These are phyloP conservation scores for Meandrusa payeni DNA, from an alignment of 2,888 invertebrate species.

Conservation along the genomic window DNA sequence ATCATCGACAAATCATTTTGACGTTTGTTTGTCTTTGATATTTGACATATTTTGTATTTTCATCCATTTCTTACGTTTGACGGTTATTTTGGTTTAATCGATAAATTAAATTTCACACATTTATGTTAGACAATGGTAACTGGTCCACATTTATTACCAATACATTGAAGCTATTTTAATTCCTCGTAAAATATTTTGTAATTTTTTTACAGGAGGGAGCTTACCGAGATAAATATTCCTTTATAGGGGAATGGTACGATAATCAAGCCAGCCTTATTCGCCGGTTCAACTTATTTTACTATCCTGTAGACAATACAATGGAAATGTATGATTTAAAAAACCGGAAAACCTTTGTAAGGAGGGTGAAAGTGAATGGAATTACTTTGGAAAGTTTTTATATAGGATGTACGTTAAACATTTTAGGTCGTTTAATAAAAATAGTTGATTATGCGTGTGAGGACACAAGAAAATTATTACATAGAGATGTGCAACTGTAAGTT, in stretches of 20 bases:
- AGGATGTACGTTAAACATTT: constrained; percentile 86
- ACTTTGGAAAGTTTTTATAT: constrained; percentile 85
- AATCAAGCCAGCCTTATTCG: constrained; percentile 86
- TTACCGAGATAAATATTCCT: constrained; percentile 79
- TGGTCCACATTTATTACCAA: not conserved
- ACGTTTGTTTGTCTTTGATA: no score
- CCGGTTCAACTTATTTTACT: constrained; percentile 89
- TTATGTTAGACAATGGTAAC: constrained; percentile 16
- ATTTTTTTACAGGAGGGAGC: constrained; percentile 59
- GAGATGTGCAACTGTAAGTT: constrained; percentile 83
- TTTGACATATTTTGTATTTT: constrained; percentile 8
- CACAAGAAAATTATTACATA: constrained; percentile 83
- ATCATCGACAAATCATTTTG: no score
- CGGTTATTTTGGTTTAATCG: constrained; percentile 16
- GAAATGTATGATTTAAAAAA: constrained; percentile 88
- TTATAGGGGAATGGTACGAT: constrained; percentile 94
- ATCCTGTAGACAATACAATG: constrained; percentile 87
- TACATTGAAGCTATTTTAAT: not conserved
- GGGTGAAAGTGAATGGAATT: constrained; percentile 85
- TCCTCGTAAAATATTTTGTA: not conserved
- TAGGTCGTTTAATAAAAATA: constrained; percentile 87
- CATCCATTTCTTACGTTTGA: constrained; percentile 1
- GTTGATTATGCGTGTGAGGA: constrained; percentile 86
- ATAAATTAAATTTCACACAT: constrained; percentile 2
- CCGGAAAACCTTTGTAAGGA: constrained; percentile 83